Conservation (phyloP, 2,113 vertebrate genomes). For the human (Homo sapiens) region GRCh38 chr2:173264501-173265000, state of each 20-base stretch:
- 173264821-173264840: too few species aligned
- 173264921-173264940: neutral
- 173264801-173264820: neutral
- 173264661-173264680: accelerated
- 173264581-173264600: too few species aligned
- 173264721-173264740: neutral
- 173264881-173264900: neutral
- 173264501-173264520: neutral
- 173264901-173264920: neutral
- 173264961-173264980: neutral
- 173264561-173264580: neutral
- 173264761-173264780: neutral
- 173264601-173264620: neutral
- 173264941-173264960: neutral
- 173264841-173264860: too few species aligned
- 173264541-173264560: neutral
- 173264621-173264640: neutral
- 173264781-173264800: neutral
- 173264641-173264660: neutral
- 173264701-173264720: neutral
- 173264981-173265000: neutral
- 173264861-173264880: neutral
- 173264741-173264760: neutral
- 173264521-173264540: neutral
- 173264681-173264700: neutral